A percentile compares a stretch with the other conserved stretches of the same genome.
These are phyloP conservation scores for Eumerus sabulonum DNA, from an alignment of 2,888 invertebrate genomes.

Conservation along the genomic window DNA sequence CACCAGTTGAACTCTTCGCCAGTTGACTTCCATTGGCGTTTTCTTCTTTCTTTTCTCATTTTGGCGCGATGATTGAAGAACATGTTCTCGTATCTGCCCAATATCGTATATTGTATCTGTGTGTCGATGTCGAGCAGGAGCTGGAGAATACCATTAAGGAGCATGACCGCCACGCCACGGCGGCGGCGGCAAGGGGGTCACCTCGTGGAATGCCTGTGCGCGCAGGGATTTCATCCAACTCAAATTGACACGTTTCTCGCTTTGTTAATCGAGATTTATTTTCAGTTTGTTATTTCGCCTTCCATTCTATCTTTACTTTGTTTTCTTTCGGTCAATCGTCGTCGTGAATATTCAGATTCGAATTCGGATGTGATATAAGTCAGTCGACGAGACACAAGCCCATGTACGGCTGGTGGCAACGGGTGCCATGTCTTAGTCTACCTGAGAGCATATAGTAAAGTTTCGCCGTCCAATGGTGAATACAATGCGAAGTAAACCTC, in stretches of 20 bases:
- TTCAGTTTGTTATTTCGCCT: conserved; percentile 38
- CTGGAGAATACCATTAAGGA: background rate
- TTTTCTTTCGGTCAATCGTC: conserved; percentile 3
- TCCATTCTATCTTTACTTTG: conserved; percentile 3
- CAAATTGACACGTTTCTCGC: conserved; percentile 67
- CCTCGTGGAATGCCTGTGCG: conserved; percentile 58
- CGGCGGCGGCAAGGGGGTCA: background rate
- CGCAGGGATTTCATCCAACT: conserved; percentile 41
- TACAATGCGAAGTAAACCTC: conserved; percentile 18
- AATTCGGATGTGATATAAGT: conserved; percentile 35
- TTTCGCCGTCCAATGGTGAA: conserved; percentile 8
- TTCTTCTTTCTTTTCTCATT: conserved; percentile 15
- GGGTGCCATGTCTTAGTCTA: conserved; percentile 28
- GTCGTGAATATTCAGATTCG: conserved; percentile 63
- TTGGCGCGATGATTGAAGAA: conserved; percentile 28
- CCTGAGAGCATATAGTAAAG: conserved; percentile 1
- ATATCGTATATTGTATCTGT: no score
- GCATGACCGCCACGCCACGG: background rate
- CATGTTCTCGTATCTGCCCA: no score
- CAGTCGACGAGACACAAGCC: background rate
- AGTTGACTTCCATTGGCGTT: conserved; percentile 53
- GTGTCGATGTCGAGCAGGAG: no score
- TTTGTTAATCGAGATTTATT: conserved; percentile 61
- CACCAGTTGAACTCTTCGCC: conserved; percentile 56
- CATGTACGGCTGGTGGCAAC: no score